phyloP scores from a whole-genome alignment of 1,140 invertebrate genomes.

The Pentalonia nigronervosa region DNA sequence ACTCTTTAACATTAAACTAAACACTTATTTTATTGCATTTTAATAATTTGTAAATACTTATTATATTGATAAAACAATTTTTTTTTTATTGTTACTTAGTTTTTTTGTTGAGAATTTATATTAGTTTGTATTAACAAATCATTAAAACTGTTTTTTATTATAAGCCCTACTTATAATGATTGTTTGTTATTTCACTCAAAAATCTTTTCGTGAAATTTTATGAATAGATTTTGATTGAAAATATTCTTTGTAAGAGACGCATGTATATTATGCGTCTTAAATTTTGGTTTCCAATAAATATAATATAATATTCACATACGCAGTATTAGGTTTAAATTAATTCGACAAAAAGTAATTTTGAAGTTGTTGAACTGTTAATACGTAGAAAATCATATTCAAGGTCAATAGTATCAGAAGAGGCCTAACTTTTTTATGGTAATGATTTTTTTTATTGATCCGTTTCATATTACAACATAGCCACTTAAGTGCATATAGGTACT shows the following conservation, averaged over 20 bases:
- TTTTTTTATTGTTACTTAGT: neutral
- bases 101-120: neutral
- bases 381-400: constrained; percentile 39
- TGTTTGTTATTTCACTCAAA: neutral
- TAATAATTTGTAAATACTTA: neutral
- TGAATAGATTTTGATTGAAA: neutral
- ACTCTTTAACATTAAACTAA: neutral
- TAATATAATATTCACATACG: neutral
- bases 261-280: no score
- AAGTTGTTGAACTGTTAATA: neutral
- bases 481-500: neutral
- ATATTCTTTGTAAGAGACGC: neutral
- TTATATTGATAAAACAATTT: neutral
- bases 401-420: neutral
- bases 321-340: neutral
- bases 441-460: constrained; percentile 34
- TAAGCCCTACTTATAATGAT: neutral
- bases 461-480: neutral
- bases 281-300: neutral
- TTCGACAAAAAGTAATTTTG: constrained; percentile 25
- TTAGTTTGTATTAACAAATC: neutral
- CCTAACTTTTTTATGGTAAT: constrained; percentile 52
- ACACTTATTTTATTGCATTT: neutral
- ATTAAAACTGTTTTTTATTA: neutral
- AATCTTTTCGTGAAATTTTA: neutral